Conservation (phyloP, 2,113 vertebrate species). For the Miniopterus natalensis region DNA sequence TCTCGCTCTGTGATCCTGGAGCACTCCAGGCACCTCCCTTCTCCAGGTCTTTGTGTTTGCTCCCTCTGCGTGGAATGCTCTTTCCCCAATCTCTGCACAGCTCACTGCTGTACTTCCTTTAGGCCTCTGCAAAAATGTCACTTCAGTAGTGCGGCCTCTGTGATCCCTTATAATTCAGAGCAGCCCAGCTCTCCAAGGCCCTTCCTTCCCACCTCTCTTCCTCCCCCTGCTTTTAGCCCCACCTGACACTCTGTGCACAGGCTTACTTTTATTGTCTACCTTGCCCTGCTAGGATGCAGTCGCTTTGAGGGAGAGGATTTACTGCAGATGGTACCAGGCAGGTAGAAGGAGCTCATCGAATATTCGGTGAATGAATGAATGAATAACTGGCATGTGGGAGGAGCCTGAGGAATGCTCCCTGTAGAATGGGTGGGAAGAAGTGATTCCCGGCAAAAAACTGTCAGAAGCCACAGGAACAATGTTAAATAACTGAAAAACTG, state of each 20-base stretch:
- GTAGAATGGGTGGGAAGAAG: background rate
- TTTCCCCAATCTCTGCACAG: background rate
- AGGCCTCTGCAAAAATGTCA: background rate
- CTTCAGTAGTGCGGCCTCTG: background rate
- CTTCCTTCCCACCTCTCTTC: too few species aligned
- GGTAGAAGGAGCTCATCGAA: background rate
- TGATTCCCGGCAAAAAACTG: background rate
- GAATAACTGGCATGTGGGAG: background rate
- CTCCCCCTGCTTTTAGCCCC: background rate
- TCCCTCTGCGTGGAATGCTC: background rate
- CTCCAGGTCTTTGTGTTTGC: background rate
- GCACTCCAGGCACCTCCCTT: background rate
- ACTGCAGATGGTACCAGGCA: too few species aligned
- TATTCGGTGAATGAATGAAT: background rate
- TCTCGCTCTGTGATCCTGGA: background rate
- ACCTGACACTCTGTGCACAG: background rate
- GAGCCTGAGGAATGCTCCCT: background rate
- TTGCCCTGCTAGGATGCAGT: background rate
- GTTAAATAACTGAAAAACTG: background rate
- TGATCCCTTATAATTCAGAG: background rate
- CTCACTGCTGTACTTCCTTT: background rate
- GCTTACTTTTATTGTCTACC: background rate
- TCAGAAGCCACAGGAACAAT: background rate
- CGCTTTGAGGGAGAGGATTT: background rate
- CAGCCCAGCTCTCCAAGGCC: background rate